Conservation (phyloP, 1,140 invertebrate species). For the Acromyrmex echinatior region DNA sequence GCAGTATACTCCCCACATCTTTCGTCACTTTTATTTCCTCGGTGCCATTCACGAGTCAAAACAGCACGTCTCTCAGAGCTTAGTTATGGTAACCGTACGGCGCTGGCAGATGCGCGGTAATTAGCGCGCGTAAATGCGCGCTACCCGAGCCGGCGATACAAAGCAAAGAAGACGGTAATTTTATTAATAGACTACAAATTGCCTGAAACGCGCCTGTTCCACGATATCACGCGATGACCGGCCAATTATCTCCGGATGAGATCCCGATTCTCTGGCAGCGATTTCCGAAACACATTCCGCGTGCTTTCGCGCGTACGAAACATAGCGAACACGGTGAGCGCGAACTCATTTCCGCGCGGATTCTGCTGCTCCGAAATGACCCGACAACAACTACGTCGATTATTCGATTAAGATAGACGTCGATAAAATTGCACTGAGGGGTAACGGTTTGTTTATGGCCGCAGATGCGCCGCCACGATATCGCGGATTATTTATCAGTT, state of each 20-base stretch:
- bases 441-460: constrained; percentile 10
- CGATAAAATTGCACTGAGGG: constrained; percentile 26
- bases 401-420: constrained; percentile 52
- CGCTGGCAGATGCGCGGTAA: constrained; percentile 71
- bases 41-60: constrained; percentile 32
- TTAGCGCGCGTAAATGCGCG: constrained; percentile 66
- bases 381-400: constrained; percentile 17
- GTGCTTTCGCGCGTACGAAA: constrained; percentile 8
- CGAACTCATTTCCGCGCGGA: constrained; percentile 25
- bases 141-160: constrained; percentile 30
- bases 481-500: constrained; percentile 18
- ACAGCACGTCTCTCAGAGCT: constrained; percentile 34
- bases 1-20: not conserved
- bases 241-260: constrained; percentile 67
- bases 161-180: constrained; percentile 58
- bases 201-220: constrained; percentile 57
- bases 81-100: constrained; percentile 21
- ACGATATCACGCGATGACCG: constrained; percentile 67
- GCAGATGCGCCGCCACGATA: constrained; percentile 12
- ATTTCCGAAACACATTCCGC: constrained; percentile 45
- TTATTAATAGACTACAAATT: constrained; percentile 79
- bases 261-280: constrained; percentile 36
- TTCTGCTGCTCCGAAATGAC: constrained; percentile 8
- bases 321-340: not conserved
- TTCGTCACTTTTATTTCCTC: constrained; percentile 47